These are phyloP conservation scores for Oscheius sp. DNA, from an alignment of 2,888 invertebrate species.

Conservation along the genomic window DNA sequence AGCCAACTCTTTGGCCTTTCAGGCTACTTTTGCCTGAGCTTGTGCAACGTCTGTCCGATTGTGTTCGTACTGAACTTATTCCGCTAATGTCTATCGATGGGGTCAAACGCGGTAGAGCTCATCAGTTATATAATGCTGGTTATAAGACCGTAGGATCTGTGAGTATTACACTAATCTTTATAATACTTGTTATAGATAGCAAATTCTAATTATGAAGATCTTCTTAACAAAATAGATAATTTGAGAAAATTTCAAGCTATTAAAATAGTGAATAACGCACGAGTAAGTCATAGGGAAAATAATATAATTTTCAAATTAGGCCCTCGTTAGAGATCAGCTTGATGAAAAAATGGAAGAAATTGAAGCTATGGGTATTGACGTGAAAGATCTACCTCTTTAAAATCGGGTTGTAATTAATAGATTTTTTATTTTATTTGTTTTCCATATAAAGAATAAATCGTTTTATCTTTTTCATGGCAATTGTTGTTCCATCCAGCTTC, in stretches of 20 bases:
- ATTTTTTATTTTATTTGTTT: neutral
- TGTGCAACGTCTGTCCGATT: constrained; percentile 83
- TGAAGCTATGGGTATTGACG: constrained; percentile 54
- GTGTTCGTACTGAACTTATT: constrained; percentile 84
- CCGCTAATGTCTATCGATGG: constrained; percentile 88
- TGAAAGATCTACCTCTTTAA: constrained; percentile 17
- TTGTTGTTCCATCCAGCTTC: no score
- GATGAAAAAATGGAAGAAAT: constrained; percentile 67
- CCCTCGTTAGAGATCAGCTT: constrained; percentile 61
- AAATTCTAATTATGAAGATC: constrained; percentile 65
- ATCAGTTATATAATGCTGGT: constrained; percentile 86
- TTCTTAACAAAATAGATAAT: constrained; percentile 79
- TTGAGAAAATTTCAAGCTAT: constrained; percentile 77
- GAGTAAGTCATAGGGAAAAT: constrained; percentile 73
- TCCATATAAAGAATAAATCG: no score
- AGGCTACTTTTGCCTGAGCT: constrained; percentile 82
- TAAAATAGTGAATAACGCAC: constrained; percentile 88
- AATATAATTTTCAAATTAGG: neutral
- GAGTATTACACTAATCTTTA: neutral
- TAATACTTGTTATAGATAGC: constrained; percentile 14
- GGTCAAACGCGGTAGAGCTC: constrained; percentile 88
- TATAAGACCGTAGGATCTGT: constrained; percentile 77
- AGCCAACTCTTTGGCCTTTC: constrained; percentile 87
- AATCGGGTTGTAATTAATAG: neutral
- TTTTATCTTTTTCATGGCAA: no score